phyloP scores from a whole-genome alignment of 2,113 vertebrate species.

The Scatophagus argus region DNA sequence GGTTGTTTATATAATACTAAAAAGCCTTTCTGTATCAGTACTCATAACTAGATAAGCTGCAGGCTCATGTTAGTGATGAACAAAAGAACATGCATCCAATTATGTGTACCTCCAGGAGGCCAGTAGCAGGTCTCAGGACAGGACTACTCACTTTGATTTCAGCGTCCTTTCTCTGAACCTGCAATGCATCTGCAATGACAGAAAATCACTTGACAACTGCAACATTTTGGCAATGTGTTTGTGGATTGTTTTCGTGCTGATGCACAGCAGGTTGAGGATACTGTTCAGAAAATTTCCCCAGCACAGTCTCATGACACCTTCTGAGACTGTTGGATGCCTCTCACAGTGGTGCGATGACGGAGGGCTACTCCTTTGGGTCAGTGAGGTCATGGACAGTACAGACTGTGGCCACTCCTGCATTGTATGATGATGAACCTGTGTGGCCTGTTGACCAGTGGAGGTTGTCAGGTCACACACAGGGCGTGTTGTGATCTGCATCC shows the following conservation, averaged over 20 bases:
- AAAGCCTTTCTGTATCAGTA: constrained; percentile 44
- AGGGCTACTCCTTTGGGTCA: neutral
- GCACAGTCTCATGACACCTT: neutral
- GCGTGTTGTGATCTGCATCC: neutral
- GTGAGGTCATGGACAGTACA: neutral
- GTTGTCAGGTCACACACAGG: neutral
- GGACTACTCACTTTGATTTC: constrained; percentile 7
- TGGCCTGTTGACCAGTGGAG: neutral
- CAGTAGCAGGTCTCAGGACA: neutral
- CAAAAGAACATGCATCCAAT: constrained; percentile 7
- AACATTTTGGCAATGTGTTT: neutral
- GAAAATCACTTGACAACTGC: neutral
- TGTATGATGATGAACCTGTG: neutral
- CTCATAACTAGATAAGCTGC: constrained; percentile 53
- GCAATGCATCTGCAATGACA: neutral
- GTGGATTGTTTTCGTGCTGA: neutral
- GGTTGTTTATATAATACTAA: constrained; percentile 60
- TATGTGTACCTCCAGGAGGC: constrained; percentile 8
- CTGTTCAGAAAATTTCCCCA: neutral
- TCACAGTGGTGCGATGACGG: neutral
- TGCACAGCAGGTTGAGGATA: constrained; percentile 11
- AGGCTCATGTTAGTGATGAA: constrained; percentile 19
- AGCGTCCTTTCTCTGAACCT: neutral
- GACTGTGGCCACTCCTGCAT: neutral
- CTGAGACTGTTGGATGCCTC: neutral